Evolutionary conservation across 2,113 vertebrate species (phyloP), one percentile per base, ranked within the genome.

Genomic region (Erpornis zantholeuca): DNA sequence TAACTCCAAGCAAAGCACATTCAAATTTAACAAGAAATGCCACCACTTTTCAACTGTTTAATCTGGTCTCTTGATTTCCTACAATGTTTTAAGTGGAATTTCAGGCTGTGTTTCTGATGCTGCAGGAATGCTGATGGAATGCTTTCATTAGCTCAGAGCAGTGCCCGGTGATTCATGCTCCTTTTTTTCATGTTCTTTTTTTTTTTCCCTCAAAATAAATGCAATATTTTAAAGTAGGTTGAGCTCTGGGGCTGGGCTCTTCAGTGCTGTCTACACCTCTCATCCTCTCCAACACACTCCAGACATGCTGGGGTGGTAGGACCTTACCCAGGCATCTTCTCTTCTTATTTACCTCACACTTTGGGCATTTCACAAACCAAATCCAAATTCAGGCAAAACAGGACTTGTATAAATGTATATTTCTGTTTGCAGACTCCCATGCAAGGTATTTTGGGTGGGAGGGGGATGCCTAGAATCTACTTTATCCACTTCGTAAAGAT

Each of bases 81-180:
- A 49, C 40, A 64, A 5, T 0, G n/a, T 86, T 77, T 77, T 68
- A 69, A 76, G 65, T 50, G 82, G 88, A 93, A 93, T 88, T 93
- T 81, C 90, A 88, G 94, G 76, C 79, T 8, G 9, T n/a, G 72
- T 68, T 86, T 92, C 82, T 94, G 94, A 93, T 63, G 79, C 71
- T 1, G 0, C 82, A 92, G 92, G 92, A 96, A 80, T 95, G 87
- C 63, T 75, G 82, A 63, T 80, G 96, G 96, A 96, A 96, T 93
- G 82, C 93, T 93, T 90, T 94, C 86, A 69, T 71, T 92, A 95
- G 90, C 69, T 92, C 90, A 88, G 69, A 92, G 86, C 86, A 92
- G 44, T 71, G 52, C 86, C 82, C 0, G 0, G 64, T 94, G 80
- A 91, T 31, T 88, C 72, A 64, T 61, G 77, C 47, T 92, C 66